Percentiles rank a stretch among this genome's conserved stretches.
Evolutionary conservation across 2,888 invertebrate genomes (phyloP).

Genomic region (Myopa tessellatipennis): DNA sequence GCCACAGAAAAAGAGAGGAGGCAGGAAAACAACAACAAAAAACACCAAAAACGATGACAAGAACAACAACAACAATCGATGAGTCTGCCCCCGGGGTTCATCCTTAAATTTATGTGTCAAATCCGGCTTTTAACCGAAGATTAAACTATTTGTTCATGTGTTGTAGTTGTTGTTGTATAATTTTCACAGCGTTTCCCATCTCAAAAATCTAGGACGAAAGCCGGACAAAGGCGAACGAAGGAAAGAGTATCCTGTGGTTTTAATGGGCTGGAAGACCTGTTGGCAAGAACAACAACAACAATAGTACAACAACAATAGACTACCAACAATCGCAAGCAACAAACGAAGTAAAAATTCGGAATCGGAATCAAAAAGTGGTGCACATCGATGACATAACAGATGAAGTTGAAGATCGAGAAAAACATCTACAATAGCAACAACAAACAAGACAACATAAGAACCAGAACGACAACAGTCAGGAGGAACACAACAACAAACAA

Average conservation of each 20-base stretch:
- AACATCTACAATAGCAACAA: background rate
- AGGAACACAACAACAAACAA: too few species aligned
- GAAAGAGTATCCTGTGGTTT: constrained; percentile 57
- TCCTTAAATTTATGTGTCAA: constrained; percentile 43
- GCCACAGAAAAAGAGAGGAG: too few species aligned
- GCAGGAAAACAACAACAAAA: too few species aligned
- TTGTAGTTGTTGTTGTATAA: constrained; percentile 14
- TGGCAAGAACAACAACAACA: constrained; percentile 24
- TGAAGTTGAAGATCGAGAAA: background rate
- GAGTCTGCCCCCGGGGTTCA: background rate
- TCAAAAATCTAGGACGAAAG: background rate
- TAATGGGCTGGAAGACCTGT: constrained; percentile 55
- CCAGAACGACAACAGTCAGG: background rate
- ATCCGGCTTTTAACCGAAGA: constrained; percentile 36
- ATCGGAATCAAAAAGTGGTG: background rate
- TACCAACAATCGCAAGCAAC: constrained; percentile 7
- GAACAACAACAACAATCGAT: too few species aligned
- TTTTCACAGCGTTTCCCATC: background rate
- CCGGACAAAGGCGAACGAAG: background rate
- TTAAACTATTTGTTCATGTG: constrained; percentile 1
- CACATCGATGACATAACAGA: background rate
- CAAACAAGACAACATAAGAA: background rate
- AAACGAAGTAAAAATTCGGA: background rate
- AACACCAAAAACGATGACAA: too few species aligned
- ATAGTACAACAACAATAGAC: constrained; percentile 29